Conservation (phyloP, 2,797 vertebrate species). For the Perodicticus potto region DNA sequence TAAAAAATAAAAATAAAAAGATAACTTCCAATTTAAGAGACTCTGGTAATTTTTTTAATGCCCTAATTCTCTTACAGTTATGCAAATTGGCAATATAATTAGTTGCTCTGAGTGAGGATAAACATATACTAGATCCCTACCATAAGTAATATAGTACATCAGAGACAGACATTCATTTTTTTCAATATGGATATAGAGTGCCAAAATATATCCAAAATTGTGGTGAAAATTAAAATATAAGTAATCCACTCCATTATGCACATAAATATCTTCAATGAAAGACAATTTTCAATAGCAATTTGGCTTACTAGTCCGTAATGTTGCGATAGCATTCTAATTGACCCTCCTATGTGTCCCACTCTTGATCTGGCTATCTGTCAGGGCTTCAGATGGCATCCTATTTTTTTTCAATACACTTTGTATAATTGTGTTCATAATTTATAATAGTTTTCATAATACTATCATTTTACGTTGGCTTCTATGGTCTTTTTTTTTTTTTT, state of each 20-base stretch:
- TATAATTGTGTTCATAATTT: background rate
- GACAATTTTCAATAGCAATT: background rate
- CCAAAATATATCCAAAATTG: slow-evolving; percentile 7
- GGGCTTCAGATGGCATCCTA: background rate
- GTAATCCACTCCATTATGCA: background rate
- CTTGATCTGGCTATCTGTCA: background rate
- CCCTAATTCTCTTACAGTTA: background rate
- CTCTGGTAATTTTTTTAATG: background rate
- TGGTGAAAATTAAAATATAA: slow-evolving; percentile 3
- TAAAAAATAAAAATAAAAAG: background rate
- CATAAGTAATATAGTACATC: background rate
- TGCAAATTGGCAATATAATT: background rate
- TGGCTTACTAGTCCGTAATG: background rate
- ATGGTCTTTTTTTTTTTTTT: background rate
- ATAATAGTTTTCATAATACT: background rate
- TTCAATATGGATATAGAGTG: background rate
- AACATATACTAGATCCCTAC: background rate
- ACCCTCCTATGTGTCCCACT: background rate
- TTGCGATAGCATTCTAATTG: background rate
- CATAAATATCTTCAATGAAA: background rate
- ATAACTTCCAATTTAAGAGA: background rate
- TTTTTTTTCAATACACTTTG: background rate
- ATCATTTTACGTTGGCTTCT: slow-evolving; percentile 14
- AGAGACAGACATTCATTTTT: background rate
- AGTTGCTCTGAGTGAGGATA: background rate